Percentiles rank a stretch among this genome's conserved stretches.
These are phyloP conservation scores for Neotoma lepida DNA, from an alignment of 2,113 vertebrate genomes.

Conservation along the genomic window DNA sequence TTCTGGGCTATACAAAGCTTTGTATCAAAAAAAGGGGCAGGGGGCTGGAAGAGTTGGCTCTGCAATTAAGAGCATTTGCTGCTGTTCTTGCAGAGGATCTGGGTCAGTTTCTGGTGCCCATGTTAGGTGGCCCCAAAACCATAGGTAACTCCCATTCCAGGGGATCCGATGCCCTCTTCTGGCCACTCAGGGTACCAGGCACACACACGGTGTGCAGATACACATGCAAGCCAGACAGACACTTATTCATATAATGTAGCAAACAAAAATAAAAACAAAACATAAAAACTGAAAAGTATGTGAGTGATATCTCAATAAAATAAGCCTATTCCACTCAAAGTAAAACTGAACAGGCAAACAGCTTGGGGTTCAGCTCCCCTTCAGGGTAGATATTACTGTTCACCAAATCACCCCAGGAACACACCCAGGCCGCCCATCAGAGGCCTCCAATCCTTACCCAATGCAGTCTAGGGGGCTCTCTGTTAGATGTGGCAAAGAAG, in stretches of 20 bases:
- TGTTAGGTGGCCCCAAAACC: background rate
- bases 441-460: conserved; percentile 85
- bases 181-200: background rate
- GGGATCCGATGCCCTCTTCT: background rate
- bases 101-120: background rate
- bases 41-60: background rate
- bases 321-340: background rate
- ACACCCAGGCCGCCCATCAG: background rate
- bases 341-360: background rate
- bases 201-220: background rate
- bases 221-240: background rate
- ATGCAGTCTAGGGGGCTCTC: conserved; percentile 90
- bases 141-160: background rate
- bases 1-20: background rate
- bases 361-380: background rate
- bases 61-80: background rate
- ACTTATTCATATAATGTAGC: background rate
- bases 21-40: background rate
- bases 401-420: background rate
- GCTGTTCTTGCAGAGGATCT: background rate
- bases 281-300: background rate
- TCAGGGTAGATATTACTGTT: background rate
- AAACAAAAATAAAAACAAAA: background rate
- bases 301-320: background rate
- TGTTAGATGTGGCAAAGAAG: conserved; percentile 92